Evolutionary conservation across 2,113 vertebrate genomes (phyloP).

Genomic region (Oreochromis spilurus): DNA sequence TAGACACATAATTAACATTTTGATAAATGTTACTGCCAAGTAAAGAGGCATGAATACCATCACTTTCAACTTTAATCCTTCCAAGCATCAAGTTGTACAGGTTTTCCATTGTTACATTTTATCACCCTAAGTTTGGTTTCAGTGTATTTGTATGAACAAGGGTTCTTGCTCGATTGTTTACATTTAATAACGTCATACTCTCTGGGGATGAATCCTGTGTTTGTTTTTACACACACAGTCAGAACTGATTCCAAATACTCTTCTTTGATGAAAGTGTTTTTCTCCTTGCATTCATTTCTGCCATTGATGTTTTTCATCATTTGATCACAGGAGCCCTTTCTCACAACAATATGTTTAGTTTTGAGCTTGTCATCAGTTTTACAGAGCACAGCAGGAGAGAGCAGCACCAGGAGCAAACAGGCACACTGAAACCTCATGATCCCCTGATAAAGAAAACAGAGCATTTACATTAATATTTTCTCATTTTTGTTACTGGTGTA

Average conservation of each 20-base stretch:
- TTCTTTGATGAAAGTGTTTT: not conserved
- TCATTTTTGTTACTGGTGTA: accelerated
- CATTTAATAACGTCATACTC: not conserved
- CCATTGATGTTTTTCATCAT: not conserved
- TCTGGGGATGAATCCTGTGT: not conserved
- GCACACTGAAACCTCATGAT: not conserved
- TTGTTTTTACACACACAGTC: not conserved
- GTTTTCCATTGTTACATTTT: not conserved
- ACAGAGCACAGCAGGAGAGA: accelerated
- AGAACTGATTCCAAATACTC: not conserved
- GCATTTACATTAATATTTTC: not conserved
- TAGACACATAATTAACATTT: not conserved
- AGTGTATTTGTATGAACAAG: not conserved
- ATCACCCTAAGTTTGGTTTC: not conserved
- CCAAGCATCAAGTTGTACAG: not conserved
- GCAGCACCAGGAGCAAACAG: not conserved
- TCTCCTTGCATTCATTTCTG: not conserved
- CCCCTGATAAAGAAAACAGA: not conserved
- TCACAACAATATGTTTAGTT: accelerated
- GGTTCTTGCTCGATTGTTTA: not conserved
- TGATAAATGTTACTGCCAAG: not conserved
- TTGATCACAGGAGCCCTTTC: not conserved
- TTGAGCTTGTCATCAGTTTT: not conserved
- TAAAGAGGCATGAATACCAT: accelerated
- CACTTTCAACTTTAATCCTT: not conserved